phyloP scores from a whole-genome alignment of 1,140 invertebrate species.

The Scaptomyza pallida region DNA sequence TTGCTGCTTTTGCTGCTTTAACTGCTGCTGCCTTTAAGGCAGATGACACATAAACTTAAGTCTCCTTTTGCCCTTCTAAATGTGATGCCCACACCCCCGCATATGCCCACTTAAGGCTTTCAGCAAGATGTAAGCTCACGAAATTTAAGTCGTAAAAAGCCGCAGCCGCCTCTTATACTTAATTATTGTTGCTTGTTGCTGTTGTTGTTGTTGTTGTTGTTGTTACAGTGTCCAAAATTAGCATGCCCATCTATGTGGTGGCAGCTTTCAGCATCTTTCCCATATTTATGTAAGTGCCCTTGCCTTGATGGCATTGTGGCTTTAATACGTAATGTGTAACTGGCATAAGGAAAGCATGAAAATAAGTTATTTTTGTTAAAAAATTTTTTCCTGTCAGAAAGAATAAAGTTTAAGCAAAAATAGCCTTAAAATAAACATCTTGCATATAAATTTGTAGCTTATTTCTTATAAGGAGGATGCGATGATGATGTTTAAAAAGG shows the following conservation, averaged over 20 bases:
- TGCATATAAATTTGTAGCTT: too few species aligned
- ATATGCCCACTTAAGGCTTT: neutral
- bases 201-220: neutral
- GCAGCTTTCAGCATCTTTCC: neutral
- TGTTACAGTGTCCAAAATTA: conserved; percentile 25
- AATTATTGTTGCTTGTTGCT: neutral
- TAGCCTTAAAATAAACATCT: too few species aligned
- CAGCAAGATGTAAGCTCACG: neutral
- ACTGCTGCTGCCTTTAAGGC: conserved; percentile 1
- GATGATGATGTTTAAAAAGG: too few species aligned
- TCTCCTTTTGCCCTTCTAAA: conserved; percentile 11
- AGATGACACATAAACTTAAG: conserved; percentile 21
- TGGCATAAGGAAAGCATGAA: too few species aligned
- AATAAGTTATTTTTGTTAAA: too few species aligned
- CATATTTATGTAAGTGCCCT: neutral
- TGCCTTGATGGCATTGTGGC: too few species aligned
- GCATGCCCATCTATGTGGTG: conserved; percentile 20
- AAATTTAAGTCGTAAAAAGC: conserved; percentile 5
- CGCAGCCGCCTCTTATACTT: neutral
- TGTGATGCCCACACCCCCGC: neutral
- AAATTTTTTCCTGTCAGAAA: too few species aligned
- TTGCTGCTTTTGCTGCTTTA: neutral
- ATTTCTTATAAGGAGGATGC: too few species aligned
- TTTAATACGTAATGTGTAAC: too few species aligned
- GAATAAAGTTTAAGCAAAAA: too few species aligned